Conservation (phyloP, 2,888 invertebrate genomes). For the Acanthococcus lagerstroemiae region DNA sequence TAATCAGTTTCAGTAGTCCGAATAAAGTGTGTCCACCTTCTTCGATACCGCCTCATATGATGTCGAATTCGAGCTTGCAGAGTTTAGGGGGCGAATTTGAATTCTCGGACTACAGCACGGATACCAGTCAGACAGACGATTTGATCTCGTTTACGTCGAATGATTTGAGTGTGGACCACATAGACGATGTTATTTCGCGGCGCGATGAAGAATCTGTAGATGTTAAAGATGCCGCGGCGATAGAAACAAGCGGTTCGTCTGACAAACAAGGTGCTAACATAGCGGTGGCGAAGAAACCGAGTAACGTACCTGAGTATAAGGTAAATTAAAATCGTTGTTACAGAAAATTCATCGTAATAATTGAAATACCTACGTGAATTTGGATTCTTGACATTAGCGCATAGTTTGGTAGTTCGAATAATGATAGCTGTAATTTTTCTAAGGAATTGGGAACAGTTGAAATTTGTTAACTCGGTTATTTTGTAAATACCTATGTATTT, state of each 20-base stretch:
- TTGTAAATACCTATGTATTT: too few species aligned
- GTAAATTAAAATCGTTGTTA: background rate
- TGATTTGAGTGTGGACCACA: constrained; percentile 5
- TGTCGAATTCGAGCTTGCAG: background rate
- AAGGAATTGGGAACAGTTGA: too few species aligned
- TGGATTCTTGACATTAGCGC: background rate
- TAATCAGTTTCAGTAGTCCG: constrained; percentile 9
- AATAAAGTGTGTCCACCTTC: constrained; percentile 1
- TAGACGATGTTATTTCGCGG: too few species aligned
- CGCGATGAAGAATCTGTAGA: background rate
- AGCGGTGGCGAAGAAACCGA: background rate
- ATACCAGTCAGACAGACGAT: constrained; percentile 8
- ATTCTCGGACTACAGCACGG: constrained; percentile 13
- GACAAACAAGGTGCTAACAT: background rate
- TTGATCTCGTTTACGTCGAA: constrained; percentile 11
- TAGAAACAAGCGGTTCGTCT: background rate
- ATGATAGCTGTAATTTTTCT: constrained; percentile 7
- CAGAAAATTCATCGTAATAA: background rate
- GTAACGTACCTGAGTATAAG: constrained; percentile 10
- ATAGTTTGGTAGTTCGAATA: background rate
- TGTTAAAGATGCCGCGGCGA: too few species aligned
- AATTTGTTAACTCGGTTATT: too few species aligned
- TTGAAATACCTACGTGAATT: background rate
- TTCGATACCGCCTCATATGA: constrained; percentile 1
- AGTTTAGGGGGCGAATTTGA: constrained; percentile 6